A percentile compares a stretch with the other conserved stretches of the same genome.
These are phyloP conservation scores for Fragum sueziense DNA, from an alignment of 2,888 invertebrate species.

Conservation along the genomic window DNA sequence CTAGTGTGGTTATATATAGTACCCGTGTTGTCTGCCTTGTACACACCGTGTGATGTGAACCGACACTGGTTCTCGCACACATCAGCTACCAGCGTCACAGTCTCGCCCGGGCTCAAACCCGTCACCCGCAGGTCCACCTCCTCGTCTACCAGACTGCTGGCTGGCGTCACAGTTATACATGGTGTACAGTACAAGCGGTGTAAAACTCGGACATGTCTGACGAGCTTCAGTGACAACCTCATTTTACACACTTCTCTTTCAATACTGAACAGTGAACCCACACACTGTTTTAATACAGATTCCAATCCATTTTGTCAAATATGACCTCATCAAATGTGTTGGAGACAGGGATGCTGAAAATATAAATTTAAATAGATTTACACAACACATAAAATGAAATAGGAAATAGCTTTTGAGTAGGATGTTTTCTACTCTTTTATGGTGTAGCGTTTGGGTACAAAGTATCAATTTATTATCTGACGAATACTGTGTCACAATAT, in stretches of 20 bases:
- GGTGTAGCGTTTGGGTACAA: no score
- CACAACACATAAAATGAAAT: no score
- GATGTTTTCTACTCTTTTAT: no score
- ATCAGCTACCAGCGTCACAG: constrained; percentile 7
- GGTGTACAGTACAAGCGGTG: not conserved
- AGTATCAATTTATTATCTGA: no score
- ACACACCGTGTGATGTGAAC: constrained; percentile 12
- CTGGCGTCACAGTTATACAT: not conserved
- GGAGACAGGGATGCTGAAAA: no score
- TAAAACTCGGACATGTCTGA: not conserved
- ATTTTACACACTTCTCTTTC: not conserved
- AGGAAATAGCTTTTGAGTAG: no score
- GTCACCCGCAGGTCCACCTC: constrained; percentile 1
- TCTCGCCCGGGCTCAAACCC: constrained; percentile 16
- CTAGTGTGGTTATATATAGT: not conserved
- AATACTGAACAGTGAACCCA: no score
- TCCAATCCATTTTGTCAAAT: no score
- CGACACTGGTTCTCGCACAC: constrained; percentile 15
- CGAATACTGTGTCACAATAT: no score
- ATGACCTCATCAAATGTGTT: no score
- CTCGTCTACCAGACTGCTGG: constrained; percentile 2
- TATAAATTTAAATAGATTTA: no score
- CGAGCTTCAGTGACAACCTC: not conserved
- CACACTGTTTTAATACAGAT: no score
- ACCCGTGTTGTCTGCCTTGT: constrained; percentile 1